phyloP scores from a whole-genome alignment of 2,888 invertebrate genomes.

The Napeogenes inachia region DNA sequence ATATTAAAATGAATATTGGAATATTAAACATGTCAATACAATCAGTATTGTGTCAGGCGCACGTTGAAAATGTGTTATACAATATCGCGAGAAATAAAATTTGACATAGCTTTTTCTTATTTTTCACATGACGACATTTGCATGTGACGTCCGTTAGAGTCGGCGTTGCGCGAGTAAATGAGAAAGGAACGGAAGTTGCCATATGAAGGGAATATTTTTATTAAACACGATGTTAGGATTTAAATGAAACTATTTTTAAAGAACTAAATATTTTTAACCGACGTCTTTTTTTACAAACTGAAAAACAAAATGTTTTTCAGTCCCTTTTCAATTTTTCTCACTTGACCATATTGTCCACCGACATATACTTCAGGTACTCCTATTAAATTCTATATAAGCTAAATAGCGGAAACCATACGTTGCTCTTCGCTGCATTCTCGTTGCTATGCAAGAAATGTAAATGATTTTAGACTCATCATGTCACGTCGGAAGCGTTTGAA shows the following conservation, averaged over 20 bases:
- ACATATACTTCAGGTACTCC: too few species aligned
- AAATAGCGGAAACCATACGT: too few species aligned
- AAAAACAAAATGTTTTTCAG: too few species aligned
- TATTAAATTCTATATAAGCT: too few species aligned
- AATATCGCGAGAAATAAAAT: conserved; percentile 51
- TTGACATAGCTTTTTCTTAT: conserved; percentile 54
- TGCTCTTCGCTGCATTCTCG: too few species aligned
- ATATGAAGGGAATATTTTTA: conserved; percentile 21
- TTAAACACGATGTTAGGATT: conserved; percentile 4
- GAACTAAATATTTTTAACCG: too few species aligned
- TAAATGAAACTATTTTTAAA: neutral
- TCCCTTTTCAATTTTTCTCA: too few species aligned
- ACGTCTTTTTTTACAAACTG: too few species aligned
- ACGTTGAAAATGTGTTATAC: conserved; percentile 56
- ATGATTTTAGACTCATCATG: conserved; percentile 9
- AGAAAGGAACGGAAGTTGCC: conserved; percentile 29
- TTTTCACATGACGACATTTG: conserved; percentile 47
- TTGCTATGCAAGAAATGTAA: neutral
- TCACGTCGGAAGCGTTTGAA: conserved; percentile 17
- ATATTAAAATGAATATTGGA: conserved; percentile 13
- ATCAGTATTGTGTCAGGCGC: conserved; percentile 54
- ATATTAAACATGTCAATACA: conserved; percentile 54
- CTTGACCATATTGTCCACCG: too few species aligned
- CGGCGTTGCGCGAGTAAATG: conserved; percentile 42
- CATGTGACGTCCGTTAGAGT: conserved; percentile 49